Evolutionary conservation across 2,888 invertebrate species (phyloP).

Genomic region (Disparrhopalites patrizii): DNA sequence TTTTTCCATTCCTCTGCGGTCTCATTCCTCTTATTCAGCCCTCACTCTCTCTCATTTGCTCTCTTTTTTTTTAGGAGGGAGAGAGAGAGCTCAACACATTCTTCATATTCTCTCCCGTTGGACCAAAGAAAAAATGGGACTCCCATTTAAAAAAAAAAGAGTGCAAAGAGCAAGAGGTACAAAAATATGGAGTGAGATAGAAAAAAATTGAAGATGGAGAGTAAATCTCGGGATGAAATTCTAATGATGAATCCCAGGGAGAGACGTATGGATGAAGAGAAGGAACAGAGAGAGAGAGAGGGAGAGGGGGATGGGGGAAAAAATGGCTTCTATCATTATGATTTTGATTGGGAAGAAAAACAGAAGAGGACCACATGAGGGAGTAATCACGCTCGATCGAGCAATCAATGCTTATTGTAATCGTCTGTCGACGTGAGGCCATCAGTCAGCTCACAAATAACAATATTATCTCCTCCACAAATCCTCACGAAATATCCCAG

Average conservation of each 20-base stretch:
- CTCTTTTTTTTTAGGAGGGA: too few species aligned
- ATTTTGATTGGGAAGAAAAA: too few species aligned
- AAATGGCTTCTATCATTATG: too few species aligned
- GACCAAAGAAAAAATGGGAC: not conserved
- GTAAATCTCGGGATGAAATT: not conserved
- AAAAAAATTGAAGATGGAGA: not conserved
- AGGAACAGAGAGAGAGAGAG: not conserved
- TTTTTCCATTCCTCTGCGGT: conserved; percentile 9
- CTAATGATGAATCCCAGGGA: too few species aligned
- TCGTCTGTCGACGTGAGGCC: conserved; percentile 2
- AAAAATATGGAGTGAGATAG: not conserved
- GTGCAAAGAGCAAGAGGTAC: not conserved
- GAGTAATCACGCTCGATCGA: not conserved
- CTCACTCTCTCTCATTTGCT: not conserved
- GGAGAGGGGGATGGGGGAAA: not conserved
- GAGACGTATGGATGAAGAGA: too few species aligned
- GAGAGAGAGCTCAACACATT: too few species aligned
- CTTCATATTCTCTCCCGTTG: too few species aligned
- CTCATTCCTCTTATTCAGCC: not conserved
- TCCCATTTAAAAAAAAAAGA: not conserved
- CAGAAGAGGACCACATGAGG: conserved; percentile 3
- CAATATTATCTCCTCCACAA: not conserved
- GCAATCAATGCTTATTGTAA: conserved; percentile 8
- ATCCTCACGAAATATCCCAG: not conserved
- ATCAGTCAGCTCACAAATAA: not conserved